Evolutionary conservation across 1,140 invertebrate species (phyloP).

Genomic region (Aradophagus sp.): DNA sequence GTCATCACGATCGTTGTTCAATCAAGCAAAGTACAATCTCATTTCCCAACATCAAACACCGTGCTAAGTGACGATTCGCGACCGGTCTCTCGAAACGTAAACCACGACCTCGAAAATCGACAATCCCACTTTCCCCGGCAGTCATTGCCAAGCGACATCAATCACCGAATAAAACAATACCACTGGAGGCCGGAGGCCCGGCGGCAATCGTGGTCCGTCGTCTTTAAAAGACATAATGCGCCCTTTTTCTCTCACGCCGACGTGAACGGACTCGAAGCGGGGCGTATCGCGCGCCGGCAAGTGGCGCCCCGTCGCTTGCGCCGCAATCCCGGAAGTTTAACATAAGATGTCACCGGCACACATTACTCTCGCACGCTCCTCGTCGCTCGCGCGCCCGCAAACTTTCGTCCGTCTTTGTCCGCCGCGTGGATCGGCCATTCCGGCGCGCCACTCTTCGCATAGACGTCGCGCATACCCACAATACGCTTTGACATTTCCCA

Average conservation of each 20-base stretch:
- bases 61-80: too few relatives aligned
- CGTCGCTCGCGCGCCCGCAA: constrained; percentile 6
- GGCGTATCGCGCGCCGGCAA: constrained; percentile 58
- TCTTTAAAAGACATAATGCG: constrained; percentile 45
- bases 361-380: constrained; percentile 37
- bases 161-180: too few relatives aligned
- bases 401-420: constrained; percentile 38
- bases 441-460: constrained; percentile 37
- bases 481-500: constrained; percentile 48
- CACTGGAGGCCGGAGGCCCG: too few relatives aligned
- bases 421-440: constrained; percentile 47
- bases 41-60: too few relatives aligned
- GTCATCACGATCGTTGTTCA: too few relatives aligned
- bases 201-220: constrained; percentile 27
- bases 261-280: constrained; percentile 49
- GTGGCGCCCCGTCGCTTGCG: constrained; percentile 63
- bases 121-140: too few relatives aligned
- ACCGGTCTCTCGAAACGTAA: too few relatives aligned
- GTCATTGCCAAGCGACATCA: too few relatives aligned
- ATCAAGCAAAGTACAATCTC: too few relatives aligned
- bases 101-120: too few relatives aligned
- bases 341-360: constrained; percentile 62
- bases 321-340: constrained; percentile 61
- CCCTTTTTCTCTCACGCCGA: constrained; percentile 47
- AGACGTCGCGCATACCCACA: constrained; percentile 42